Base-by-base conservation (phyloP, 1,140 invertebrate genomes). In the Penaeus chinensis region DNA sequence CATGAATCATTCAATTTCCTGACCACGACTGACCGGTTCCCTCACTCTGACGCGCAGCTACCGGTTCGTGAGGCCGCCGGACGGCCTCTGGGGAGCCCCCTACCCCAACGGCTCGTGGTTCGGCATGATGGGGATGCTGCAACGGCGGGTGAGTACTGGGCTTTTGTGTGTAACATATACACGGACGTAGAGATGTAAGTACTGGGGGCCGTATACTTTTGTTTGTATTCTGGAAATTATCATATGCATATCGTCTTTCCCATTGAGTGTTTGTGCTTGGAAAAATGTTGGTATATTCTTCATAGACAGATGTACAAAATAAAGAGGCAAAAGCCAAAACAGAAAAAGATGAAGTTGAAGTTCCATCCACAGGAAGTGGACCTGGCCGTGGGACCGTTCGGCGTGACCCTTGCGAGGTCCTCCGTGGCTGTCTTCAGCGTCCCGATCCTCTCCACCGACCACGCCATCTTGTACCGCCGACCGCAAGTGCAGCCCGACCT, bases 101-200 rank as follows among this genome's bases (percentile, higher is more conserved):
- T 61, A 65, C 84, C 84, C 74, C 16, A 85, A 85, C 66, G 84
- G 84, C 10, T 85, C 84, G 11, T 85, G 84, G 84, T 85, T 85
- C 62, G 84, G 84, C 27, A 85, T 85, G 84, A 85, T 85, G 84
- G 84, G 84, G 7, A 78, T 79, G 84, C 11, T 85, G 42, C 74
- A 85, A 18, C 24, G 84, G 11, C 77, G 74, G 84, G 84, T 85
- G 62, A 79, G 84, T 79, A 8, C 42, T n/a, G n/a, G 0, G 27
- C 24, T 22, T 47, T 22, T 37, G 20, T 32, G 22, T 22, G n/a
- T 63, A 54, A 54, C 54, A 54, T 8, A 54, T 13, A 13, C 11
- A 8, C 54, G 2, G 1, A 54, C 16, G 54, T 16, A 54, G 11
- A 47, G 47, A 47, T 7, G 47, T 32, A 32, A 32, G 37, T 42